phyloP scores from a whole-genome alignment of 2,888 invertebrate genomes.

The Sarcophaga variegata region DNA sequence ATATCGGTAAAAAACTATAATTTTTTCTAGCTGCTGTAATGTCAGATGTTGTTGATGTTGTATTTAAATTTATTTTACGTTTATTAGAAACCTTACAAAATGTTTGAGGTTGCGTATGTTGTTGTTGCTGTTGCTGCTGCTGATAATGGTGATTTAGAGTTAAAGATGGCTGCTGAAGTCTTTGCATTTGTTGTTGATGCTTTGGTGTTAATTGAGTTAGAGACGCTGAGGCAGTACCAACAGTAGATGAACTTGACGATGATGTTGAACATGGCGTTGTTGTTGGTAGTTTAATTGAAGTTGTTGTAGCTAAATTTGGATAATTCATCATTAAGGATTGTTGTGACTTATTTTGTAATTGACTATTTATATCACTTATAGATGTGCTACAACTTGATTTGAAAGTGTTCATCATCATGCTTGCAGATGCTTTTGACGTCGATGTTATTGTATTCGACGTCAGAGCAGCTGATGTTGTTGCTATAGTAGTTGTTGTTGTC shows the following conservation, averaged over 20 bases:
- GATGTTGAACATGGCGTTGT: slow-evolving; percentile 80
- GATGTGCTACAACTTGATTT: slow-evolving; percentile 28
- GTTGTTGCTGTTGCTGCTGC: slow-evolving; percentile 45
- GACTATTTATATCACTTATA: slow-evolving; percentile 47
- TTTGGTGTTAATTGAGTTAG: slow-evolving; percentile 81
- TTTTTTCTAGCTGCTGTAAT: slow-evolving; percentile 88
- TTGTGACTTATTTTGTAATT: slow-evolving; percentile 54
- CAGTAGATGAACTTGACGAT: slow-evolving; percentile 71
- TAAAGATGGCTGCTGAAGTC: slow-evolving; percentile 64
- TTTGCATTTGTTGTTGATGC: slow-evolving; percentile 78
- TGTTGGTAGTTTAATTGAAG: slow-evolving; percentile 70
- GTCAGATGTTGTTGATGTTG: slow-evolving; percentile 81
- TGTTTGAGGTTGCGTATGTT: slow-evolving; percentile 56
- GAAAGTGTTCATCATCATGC: slow-evolving; percentile 44
- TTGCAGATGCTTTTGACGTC: slow-evolving; percentile 42
- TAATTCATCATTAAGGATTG: slow-evolving; percentile 40
- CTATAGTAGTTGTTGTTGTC: slow-evolving; percentile 52
- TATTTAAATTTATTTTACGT: slow-evolving; percentile 80
- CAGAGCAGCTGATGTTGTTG: slow-evolving; percentile 27
- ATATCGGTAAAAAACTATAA: slow-evolving; percentile 93
- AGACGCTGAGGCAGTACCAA: slow-evolving; percentile 82
- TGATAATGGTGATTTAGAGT: not conserved
- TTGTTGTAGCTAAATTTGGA: slow-evolving; percentile 38
- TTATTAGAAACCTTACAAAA: slow-evolving; percentile 72
- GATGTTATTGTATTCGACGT: slow-evolving; percentile 36